phyloP scores from a whole-genome alignment of 1,140 invertebrate genomes.

The Diabrotica undecimpunctata region DNA sequence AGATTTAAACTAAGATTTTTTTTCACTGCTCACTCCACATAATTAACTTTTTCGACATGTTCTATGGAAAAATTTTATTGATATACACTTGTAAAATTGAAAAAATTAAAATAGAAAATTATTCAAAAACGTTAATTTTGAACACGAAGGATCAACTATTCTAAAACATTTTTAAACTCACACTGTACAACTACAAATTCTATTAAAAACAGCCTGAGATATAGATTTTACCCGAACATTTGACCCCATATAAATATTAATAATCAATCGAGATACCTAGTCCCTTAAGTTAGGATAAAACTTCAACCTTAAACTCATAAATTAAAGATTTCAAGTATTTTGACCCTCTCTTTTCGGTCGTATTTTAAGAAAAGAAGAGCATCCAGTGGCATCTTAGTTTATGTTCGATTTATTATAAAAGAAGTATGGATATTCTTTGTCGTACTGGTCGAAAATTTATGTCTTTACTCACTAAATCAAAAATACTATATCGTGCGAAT shows the following conservation, averaged over 20 bases:
- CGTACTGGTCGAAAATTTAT: neutral
- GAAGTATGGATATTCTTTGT: neutral
- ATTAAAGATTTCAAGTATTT: constrained; percentile 1
- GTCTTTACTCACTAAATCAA: neutral
- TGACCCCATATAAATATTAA: neutral
- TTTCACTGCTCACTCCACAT: too few relatives aligned
- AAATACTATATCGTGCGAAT: neutral
- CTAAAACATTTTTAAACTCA: too few relatives aligned
- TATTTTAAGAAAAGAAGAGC: neutral
- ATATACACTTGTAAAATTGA: too few relatives aligned
- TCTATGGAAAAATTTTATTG: too few relatives aligned
- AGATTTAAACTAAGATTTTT: too few relatives aligned
- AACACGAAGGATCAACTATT: too few relatives aligned
- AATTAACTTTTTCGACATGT: too few relatives aligned
- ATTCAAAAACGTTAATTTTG: too few relatives aligned
- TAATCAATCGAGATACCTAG: neutral
- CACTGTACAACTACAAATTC: too few relatives aligned
- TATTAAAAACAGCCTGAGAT: too few relatives aligned
- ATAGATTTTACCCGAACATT: too few relatives aligned
- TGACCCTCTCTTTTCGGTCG: neutral
- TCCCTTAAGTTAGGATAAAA: neutral
- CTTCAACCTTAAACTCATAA: neutral
- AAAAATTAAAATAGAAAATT: too few relatives aligned
- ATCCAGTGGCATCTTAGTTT: neutral
- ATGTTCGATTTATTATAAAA: constrained; percentile 1